A percentile compares a stretch with the other conserved stretches of the same genome.
Conservation (phyloP, 2,888 invertebrate genomes). For the Epinotia demarniana region DNA sequence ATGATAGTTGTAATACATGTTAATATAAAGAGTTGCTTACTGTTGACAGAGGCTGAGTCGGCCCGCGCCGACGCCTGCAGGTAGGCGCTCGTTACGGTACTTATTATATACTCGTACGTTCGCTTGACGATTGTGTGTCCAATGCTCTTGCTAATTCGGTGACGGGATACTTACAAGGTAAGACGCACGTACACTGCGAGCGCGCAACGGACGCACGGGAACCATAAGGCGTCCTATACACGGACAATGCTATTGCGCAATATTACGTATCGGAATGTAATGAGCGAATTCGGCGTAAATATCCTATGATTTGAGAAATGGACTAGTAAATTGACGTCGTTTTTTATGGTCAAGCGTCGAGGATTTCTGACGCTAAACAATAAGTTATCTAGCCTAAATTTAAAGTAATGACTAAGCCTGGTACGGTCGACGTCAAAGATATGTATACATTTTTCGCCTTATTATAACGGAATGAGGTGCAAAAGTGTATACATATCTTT, state of each 20-base stretch:
- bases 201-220: conserved; percentile 32
- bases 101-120: conserved; percentile 52
- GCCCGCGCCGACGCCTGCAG: conserved; percentile 53
- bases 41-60: conserved; percentile 51
- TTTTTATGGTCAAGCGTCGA: neutral
- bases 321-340: neutral
- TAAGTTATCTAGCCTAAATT: neutral
- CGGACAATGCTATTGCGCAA: neutral
- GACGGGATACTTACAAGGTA: conserved; percentile 63
- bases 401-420: neutral
- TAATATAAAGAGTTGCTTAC: conserved; percentile 46
- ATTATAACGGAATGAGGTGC: no score
- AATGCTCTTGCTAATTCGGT: conserved; percentile 62
- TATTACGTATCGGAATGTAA: neutral
- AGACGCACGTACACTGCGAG: conserved; percentile 48
- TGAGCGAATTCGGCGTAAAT: neutral
- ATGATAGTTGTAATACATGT: conserved; percentile 34
- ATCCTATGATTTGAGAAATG: neutral
- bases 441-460: no score
- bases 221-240: neutral
- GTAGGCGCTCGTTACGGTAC: conserved; percentile 61
- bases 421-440: no score
- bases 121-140: conserved; percentile 65
- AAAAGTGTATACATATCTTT: no score
- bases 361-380: neutral